Conservation (phyloP, 2,888 invertebrate genomes). For the Hirudinaria manillensis region DNA sequence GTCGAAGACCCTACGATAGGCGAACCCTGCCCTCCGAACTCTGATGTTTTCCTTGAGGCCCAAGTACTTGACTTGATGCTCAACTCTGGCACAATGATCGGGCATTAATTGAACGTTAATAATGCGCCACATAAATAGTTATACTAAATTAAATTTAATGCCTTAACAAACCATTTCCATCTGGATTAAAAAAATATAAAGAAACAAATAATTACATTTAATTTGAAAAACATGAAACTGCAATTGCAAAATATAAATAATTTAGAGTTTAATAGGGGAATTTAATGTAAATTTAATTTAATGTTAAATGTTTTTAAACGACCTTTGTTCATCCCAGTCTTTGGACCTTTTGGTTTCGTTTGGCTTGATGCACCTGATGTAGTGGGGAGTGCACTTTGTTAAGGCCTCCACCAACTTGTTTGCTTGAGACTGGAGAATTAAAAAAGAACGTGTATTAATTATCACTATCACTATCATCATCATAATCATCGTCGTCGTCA, state of each 20-base stretch:
- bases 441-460: not conserved
- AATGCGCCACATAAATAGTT: not conserved
- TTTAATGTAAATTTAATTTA: too few species aligned
- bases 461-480: not conserved
- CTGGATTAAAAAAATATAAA: not conserved
- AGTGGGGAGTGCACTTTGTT: slow-evolving; percentile 66
- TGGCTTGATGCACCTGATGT: slow-evolving; percentile 67
- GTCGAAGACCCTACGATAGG: slow-evolving; percentile 62
- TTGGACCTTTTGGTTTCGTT: slow-evolving; percentile 65
- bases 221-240: too few species aligned
- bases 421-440: slow-evolving; percentile 59
- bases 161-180: not conserved
- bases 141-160: too few species aligned
- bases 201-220: too few species aligned
- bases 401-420: slow-evolving; percentile 64
- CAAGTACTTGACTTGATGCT: slow-evolving; percentile 66
- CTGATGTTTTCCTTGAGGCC: slow-evolving; percentile 67
- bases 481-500: not conserved
- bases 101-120: not conserved
- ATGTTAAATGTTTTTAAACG: too few species aligned
- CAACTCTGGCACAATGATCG: slow-evolving; percentile 55
- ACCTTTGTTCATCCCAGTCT: slow-evolving; percentile 63
- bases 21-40: slow-evolving; percentile 66
- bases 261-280: too few species aligned
- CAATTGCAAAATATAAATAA: too few species aligned